Conservation (phyloP, 1,140 invertebrate species). For the Campodea augens region DNA sequence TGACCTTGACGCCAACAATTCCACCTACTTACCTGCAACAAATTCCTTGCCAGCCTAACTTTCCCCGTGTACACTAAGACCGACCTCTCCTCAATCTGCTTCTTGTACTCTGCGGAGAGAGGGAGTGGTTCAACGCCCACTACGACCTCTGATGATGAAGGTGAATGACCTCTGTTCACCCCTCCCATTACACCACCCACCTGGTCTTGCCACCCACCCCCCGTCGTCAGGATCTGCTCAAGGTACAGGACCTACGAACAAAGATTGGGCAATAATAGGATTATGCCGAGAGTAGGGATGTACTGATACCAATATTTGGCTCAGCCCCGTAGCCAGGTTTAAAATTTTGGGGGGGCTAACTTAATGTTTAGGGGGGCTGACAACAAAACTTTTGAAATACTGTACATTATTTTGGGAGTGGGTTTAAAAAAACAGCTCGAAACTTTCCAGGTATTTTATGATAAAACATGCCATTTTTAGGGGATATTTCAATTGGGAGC, state of each 20-base stretch:
- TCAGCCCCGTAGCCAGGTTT: too few species aligned
- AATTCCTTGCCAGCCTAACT: conserved; percentile 32
- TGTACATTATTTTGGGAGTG: too few species aligned
- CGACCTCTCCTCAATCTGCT: conserved; percentile 24
- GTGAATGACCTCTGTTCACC: conserved; percentile 23
- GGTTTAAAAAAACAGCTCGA: too few species aligned
- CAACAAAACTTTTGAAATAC: too few species aligned
- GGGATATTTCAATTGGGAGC: too few species aligned
- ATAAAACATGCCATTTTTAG: too few species aligned
- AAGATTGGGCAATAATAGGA: neutral
- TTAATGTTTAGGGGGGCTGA: too few species aligned
- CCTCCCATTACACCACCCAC: conserved; percentile 29
- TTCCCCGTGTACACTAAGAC: conserved; percentile 32
- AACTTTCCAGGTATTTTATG: too few species aligned
- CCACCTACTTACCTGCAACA: too few species aligned
- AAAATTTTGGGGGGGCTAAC: too few species aligned
- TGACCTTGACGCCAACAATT: too few species aligned
- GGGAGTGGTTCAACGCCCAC: conserved; percentile 21
- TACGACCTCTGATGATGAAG: conserved; percentile 19
- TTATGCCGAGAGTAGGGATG: neutral
- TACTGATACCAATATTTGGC: too few species aligned
- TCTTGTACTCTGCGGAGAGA: conserved; percentile 17
- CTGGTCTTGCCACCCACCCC: conserved; percentile 37
- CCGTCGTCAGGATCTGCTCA: conserved; percentile 33
- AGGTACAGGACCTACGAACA: conserved; percentile 25